Evolutionary conservation across 2,113 vertebrate genomes (phyloP).

Genomic region (Pachyramphus minor): DNA sequence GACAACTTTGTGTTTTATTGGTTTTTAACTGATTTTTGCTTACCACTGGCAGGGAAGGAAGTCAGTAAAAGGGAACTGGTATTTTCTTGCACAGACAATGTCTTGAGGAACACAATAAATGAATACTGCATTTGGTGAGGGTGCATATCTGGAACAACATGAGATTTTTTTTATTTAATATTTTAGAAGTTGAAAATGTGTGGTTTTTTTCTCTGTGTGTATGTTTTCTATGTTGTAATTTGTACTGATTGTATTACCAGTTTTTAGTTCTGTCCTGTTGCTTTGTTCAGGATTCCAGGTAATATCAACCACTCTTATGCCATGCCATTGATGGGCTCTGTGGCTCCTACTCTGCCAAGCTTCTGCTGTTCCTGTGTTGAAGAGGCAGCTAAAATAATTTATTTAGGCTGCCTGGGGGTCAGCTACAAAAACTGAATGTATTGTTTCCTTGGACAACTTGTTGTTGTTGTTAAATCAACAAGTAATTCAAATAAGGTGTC

Average conservation of each 20-base stretch:
- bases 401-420: background rate
- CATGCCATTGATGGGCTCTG: background rate
- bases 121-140: background rate
- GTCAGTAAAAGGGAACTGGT: background rate
- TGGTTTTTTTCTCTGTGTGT: fast-evolving
- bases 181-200: background rate
- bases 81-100: background rate
- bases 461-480: background rate
- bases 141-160: background rate
- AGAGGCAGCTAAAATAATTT: background rate
- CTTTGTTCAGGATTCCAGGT: background rate
- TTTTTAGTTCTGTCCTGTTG: background rate
- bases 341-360: background rate
- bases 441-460: background rate
- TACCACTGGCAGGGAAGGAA: background rate
- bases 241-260: background rate
- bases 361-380: background rate
- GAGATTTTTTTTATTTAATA: background rate
- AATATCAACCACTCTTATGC: background rate
- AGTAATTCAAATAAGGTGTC: background rate
- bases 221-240: background rate
- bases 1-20: background rate
- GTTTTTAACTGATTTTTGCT: background rate
- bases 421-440: background rate
- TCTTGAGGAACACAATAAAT: background rate